Base-by-base conservation (phyloP, 1,140 invertebrate species). In the Macrocentrus cingulum region DNA sequence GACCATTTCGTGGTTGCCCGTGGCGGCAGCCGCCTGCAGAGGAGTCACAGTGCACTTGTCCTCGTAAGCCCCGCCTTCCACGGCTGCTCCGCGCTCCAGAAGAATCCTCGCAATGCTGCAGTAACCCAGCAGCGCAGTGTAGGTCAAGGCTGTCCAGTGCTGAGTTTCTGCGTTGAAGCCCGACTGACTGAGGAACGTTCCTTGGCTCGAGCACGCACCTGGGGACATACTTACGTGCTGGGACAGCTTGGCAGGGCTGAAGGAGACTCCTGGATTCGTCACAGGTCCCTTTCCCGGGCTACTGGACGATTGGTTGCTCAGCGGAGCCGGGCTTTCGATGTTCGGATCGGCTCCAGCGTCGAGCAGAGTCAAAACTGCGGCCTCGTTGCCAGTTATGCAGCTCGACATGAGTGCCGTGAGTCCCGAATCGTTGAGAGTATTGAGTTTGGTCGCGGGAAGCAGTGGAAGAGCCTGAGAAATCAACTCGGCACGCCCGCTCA, bases 41-140 rank as follows among this genome's bases (percentile, higher is more conserved):
- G 92, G 92, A 2, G 92, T 95, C 29, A 94, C 83, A 0, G 92
- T 94, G 62, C 87, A 89, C 58, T 90, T 90, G 60, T 94, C 91
- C 69, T 94, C 91, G 54, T 87, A 82, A 0, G 90, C 91, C 0
- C 91, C 91, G 5, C 91, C 92, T 78, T 95, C 92, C 0, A 93
- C 91, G 49, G 86, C 82, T n/a, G 90, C 91, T 1, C 91, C 91
- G 15, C 88, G 83, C 61, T 91, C 89, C 13, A 94, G 70, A 5
- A 92, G 72, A 56, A 90, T 80, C 48, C 84, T 80, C 0, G 85
- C 86, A 20, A 79, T 75, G 22, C 68, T 74, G 23, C 76, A 82
- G 52, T 86, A 83, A 1, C 84, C 84, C 15, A 85, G 71, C 34
- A 87, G 72, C 16, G 86, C 82, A 0, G 88, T 84, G 64, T 89